Base-by-base conservation (phyloP, 2,113 vertebrate species). In the Bungarus multicinctus region DNA sequence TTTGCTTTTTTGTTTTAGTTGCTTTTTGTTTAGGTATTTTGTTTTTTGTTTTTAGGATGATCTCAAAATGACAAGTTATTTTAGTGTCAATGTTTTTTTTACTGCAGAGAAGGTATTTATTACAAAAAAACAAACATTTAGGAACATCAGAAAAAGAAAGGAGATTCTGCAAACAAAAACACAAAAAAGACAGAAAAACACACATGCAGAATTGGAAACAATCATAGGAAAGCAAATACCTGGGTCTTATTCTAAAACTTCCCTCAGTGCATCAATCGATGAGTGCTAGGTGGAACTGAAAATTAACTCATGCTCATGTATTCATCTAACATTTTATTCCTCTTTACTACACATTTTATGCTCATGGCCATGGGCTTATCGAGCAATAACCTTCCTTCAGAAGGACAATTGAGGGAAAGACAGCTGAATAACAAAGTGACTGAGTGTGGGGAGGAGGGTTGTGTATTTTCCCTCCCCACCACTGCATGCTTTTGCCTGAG, bases 381-480 rank as follows among this genome's bases (percentile, higher is more conserved):
- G 86, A 94, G 54, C 93, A 95, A 94, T 89, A 89, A 85, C 0
- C 18, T 90, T 85, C 85, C 18, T 90, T 85, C 87, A 93, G 93
- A 93, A 94, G 89, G 60, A 85, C 88, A 25, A 95, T 95, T 93
- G 93, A 91, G 91, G 94, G 95, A 94, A 95, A 93, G 74, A 81
- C 94, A 90, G 39, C 53, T 94, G 93, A 93, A 85, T 95, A 93
- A 95, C 91, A 92, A 93, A 94, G 55, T 95, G 95, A 94, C 30
- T 94, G 94, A 54, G 93, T 86, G 53, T 81, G 69, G 91, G 94
- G 88, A 93, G 92, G 90, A 74, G 87, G n/a, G 12, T 81, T 90
- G 89, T 90, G 39, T 86, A 39, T 90, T 81, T 27, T 86, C 87
- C 9, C 50, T 11, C 86, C 85, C 85, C 22, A 8, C 53, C 52